Conservation (phyloP, 2,888 invertebrate genomes). For the Urechis unicinctus region DNA sequence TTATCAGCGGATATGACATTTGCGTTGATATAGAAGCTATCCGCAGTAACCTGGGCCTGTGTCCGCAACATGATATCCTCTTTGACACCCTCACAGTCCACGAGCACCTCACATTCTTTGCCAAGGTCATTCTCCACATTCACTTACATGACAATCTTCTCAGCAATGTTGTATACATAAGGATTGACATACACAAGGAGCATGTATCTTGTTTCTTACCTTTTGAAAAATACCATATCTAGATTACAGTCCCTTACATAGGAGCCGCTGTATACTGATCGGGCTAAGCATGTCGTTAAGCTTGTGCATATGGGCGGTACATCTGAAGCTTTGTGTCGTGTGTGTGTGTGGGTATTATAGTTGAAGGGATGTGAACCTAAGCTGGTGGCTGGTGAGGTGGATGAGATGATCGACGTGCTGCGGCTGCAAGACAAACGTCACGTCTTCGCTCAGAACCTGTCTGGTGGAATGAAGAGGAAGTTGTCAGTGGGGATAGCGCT, state of each 20-base stretch:
- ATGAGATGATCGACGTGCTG: constrained; percentile 17
- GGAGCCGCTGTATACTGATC: too few species aligned
- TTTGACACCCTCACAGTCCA: constrained; percentile 72
- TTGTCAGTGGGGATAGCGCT: constrained; percentile 47
- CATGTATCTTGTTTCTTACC: too few species aligned
- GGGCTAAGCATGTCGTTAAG: too few species aligned
- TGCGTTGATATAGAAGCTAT: constrained; percentile 58
- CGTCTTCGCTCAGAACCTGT: constrained; percentile 28
- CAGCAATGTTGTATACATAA: too few species aligned
- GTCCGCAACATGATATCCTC: constrained; percentile 76
- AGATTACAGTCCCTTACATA: too few species aligned
- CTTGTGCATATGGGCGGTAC: too few species aligned
- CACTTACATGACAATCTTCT: background rate
- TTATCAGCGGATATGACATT: constrained; percentile 64
- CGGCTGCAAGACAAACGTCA: constrained; percentile 25
- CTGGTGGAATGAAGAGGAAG: constrained; percentile 46
- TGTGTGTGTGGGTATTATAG: too few species aligned
- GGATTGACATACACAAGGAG: too few species aligned
- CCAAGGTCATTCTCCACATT: constrained; percentile 53
- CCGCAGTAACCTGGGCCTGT: constrained; percentile 70
- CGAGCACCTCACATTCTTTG: constrained; percentile 77
- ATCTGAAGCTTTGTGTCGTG: too few species aligned
- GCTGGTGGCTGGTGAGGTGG: constrained; percentile 26
- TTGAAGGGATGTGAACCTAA: constrained; percentile 31
- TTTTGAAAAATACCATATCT: too few species aligned